These are phyloP conservation scores for Caligus rogercresseyi DNA, from an alignment of 1,140 invertebrate species.

Conservation along the genomic window DNA sequence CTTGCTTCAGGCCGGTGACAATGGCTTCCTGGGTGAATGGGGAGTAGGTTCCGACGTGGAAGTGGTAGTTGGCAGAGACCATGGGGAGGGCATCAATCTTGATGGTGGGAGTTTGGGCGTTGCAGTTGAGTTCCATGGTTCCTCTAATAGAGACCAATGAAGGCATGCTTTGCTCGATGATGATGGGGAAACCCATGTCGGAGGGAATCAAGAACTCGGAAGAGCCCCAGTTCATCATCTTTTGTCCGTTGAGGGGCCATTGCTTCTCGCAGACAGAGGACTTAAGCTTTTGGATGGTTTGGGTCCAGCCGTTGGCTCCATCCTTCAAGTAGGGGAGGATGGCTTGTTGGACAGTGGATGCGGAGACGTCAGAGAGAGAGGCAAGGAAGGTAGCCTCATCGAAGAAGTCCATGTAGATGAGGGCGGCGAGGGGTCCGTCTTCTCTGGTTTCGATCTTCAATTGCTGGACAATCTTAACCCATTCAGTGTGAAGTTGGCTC, in stretches of 20 bases:
- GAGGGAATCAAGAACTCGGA: slow-evolving; percentile 16
- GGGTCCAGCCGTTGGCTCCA: neutral
- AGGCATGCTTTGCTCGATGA: slow-evolving; percentile 18
- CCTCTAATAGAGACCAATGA: neutral
- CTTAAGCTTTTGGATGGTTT: neutral
- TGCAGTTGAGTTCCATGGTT: slow-evolving; percentile 4
- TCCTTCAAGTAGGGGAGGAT: neutral
- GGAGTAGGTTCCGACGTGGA: slow-evolving; percentile 11
- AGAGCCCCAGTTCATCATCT: slow-evolving; percentile 1
- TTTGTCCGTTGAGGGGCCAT: neutral
- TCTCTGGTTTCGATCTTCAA: neutral
- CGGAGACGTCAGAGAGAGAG: neutral
- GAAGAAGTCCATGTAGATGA: neutral
- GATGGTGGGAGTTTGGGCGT: neutral
- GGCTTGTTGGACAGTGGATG: neutral
- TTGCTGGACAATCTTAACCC: neutral
- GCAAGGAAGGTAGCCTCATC: slow-evolving; percentile 1
- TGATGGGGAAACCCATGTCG: slow-evolving; percentile 19
- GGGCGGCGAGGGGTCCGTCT: neutral
- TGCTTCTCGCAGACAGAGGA: neutral
- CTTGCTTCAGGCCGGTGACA: slow-evolving; percentile 8
- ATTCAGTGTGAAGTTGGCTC: neutral
- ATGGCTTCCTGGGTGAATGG: slow-evolving; percentile 17
- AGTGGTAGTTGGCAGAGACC: neutral
- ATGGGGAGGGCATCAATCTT: neutral